Evolutionary conservation across 2,797 vertebrate species (phyloP), one percentile per base, ranked within the genome.

Genomic region (Heteromormyrus szaboi): DNA sequence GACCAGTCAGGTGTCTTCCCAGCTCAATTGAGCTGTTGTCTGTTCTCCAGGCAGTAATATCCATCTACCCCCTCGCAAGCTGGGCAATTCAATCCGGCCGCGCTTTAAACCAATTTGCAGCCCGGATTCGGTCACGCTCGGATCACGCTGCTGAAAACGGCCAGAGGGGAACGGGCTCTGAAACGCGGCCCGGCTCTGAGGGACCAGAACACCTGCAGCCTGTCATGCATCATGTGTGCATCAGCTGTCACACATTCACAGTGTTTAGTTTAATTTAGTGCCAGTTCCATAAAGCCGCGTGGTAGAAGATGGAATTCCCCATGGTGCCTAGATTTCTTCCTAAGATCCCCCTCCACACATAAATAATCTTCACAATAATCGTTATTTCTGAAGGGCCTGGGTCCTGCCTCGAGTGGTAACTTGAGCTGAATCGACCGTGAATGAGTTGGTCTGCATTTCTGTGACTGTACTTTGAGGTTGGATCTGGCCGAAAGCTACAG

Each of bases 51-150:
- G 46, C 59, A 53, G 62, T 86, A 76, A 90, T 90, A 91, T 90
- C 90, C 90, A 89, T 90, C 88, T 79, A 88, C 88, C 88, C 79
- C 91, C 88, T 48, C 37, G 72, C 90, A 89, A 85, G 88, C 87
- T 85, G 90, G 86, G 85, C 86, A 92, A 93, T 90, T 90, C 90
- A 91, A 91, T 92, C 90, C 90, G 65, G 33, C 68, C 46, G 88
- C 86, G 59, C 88, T 90, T 92, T 92, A 91, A 92, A 90, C 90
- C 92, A 92, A 93, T 92, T 92, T 91, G 89, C 89, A 90, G 85
- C 68, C 89, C 89, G 88, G 89, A 92, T 92, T 91, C 90, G 88
- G 87, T 91, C 90, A 90, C 87, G 84, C 90, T 90, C 51, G 14
- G 87, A 54, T 79, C 84, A 29, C 25, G 89, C 90, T 62, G 88